Base-by-base conservation (phyloP, 2,888 invertebrate genomes). In the Deroplatys truncata region DNA sequence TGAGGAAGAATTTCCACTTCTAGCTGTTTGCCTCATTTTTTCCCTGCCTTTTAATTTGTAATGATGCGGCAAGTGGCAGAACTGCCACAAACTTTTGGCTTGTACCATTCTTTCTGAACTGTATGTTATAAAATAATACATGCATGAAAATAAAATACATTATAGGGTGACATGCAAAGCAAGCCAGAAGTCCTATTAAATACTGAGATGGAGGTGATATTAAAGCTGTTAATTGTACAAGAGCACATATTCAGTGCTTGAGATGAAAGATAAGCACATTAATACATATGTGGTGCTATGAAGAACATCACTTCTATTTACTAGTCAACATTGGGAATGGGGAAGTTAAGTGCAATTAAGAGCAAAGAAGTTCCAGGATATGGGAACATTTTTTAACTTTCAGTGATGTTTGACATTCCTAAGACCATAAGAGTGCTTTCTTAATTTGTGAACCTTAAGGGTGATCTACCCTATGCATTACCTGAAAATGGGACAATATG, bases 301-400 rank as follows among this genome's bases (percentile, higher is more conserved):
- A 72, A 72, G 56, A 72, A 72, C 56, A 72, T 72, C 56, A 72
- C 56, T 72, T 72, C 87, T 87, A 82, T 87, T 87, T 87, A 87
- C 87, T 87, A 87, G 87, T 87, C 87, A 87, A 83, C 28, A 82
- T 87, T 87, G 82, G 43, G 43, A 83, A 87, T 28, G 20, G n/a
- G 82, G 82, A 86, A 82, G 15, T 82, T 16, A 35, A 35, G 87
- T 87, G 87, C 87, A 87, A 87, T 72, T 72, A 16, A 72, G 56
- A 72, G 56, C 56, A 72, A 20, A 25, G 20, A 20, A 72, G 56
- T 72, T 25, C 56, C 56, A 20, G 20, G 56, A 20, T 72, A 20
- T 3, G 20, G 56, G 56, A 72, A 72, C 25, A 72, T 72, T 20
- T 25, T 72, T 16, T 72, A 72, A 25, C 56, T 25, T 72, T 72